Conservation (phyloP, 2,888 invertebrate species). For the Lepas anatifera region DNA sequence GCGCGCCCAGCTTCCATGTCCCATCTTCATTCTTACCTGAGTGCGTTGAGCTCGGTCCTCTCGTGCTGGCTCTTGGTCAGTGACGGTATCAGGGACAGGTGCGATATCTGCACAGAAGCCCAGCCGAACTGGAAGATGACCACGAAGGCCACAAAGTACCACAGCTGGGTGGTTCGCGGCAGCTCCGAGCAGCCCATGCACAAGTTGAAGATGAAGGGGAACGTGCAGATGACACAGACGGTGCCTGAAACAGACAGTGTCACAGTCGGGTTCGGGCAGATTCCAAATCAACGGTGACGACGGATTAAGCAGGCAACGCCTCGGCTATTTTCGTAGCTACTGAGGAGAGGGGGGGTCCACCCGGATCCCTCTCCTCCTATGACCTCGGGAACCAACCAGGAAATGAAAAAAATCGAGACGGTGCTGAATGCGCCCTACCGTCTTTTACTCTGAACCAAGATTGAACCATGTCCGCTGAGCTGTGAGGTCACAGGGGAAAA, state of each 20-base stretch:
- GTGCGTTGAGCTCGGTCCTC: slow-evolving; percentile 60
- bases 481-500: too few species aligned
- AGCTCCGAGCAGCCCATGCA: slow-evolving; percentile 53
- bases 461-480: too few species aligned
- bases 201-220: slow-evolving; percentile 75
- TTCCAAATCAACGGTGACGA: too few species aligned
- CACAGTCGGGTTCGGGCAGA: slow-evolving; percentile 55
- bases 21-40: slow-evolving; percentile 43
- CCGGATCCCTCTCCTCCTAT: too few species aligned
- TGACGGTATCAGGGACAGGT: slow-evolving; percentile 75
- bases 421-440: too few species aligned
- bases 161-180: slow-evolving; percentile 49
- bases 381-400: too few species aligned
- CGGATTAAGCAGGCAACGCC: too few species aligned
- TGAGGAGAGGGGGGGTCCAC: too few species aligned
- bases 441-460: too few species aligned
- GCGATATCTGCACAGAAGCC: slow-evolving; percentile 84
- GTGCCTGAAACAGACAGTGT: slow-evolving; percentile 47
- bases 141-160: slow-evolving; percentile 63
- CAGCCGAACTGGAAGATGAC: slow-evolving; percentile 84
- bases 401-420: too few species aligned
- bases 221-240: slow-evolving; percentile 57
- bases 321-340: too few species aligned
- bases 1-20: background rate
- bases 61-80: slow-evolving; percentile 59